phyloP scores from a whole-genome alignment of 1,140 invertebrate species.

The Palaemon carinicauda region DNA sequence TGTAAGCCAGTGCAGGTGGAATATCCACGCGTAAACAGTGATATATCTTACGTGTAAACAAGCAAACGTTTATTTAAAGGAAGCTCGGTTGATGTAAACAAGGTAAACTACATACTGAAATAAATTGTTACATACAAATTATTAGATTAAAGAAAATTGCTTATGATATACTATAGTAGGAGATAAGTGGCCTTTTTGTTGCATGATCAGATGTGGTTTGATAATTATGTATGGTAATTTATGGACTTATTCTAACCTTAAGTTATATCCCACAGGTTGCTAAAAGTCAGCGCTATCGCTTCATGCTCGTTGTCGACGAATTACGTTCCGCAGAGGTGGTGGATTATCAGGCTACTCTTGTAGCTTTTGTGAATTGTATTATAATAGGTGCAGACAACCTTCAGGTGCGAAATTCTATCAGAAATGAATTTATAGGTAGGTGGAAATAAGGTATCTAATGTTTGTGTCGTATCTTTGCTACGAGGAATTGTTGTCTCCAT shows the following conservation, averaged over 20 bases:
- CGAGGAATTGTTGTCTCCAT: too few species aligned
- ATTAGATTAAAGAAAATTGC: too few species aligned
- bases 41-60: too few species aligned
- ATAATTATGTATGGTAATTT: background rate
- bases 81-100: too few species aligned
- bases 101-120: too few species aligned
- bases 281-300: constrained; percentile 78
- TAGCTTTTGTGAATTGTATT: constrained; percentile 95
- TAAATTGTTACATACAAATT: too few species aligned
- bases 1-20: too few species aligned
- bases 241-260: background rate
- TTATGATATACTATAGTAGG: too few species aligned
- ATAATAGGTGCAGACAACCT: constrained; percentile 66
- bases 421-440: constrained; percentile 55
- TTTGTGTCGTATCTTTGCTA: background rate
- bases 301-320: constrained; percentile 86
- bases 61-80: too few species aligned
- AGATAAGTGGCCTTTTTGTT: too few species aligned
- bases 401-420: constrained; percentile 16
- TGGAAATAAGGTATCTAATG: background rate
- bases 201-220: background rate
- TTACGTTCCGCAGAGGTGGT: constrained; percentile 78
- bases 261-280: constrained; percentile 20
- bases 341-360: constrained; percentile 87
- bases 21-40: too few species aligned